phyloP scores from a whole-genome alignment of 1,140 invertebrate species.

The Agrilus planipennis region DNA sequence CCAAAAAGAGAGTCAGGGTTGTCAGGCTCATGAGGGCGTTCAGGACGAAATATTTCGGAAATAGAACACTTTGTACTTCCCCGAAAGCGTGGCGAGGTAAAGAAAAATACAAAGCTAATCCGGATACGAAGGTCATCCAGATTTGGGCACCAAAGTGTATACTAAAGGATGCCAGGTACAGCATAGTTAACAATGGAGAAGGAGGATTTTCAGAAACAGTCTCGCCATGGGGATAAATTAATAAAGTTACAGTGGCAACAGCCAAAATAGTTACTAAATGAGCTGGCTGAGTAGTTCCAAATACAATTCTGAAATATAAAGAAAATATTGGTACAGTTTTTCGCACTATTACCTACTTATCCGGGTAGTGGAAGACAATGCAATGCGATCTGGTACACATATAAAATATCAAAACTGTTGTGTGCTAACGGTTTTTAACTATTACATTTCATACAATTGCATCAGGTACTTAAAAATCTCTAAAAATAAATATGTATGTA shows the following conservation, averaged over 20 bases:
- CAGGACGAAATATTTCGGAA: slow-evolving; percentile 71
- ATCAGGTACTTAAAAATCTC: too few relatives aligned
- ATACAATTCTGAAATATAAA: slow-evolving; percentile 55
- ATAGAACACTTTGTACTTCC: slow-evolving; percentile 69
- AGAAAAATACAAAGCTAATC: slow-evolving; percentile 69
- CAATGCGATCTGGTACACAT: too few relatives aligned
- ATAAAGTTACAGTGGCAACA: slow-evolving; percentile 48
- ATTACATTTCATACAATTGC: too few relatives aligned
- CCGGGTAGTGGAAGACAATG: too few relatives aligned
- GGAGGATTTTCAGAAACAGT: slow-evolving; percentile 28
- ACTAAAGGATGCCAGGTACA: slow-evolving; percentile 61
- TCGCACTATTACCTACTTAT: too few relatives aligned
- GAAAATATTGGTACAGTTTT: too few relatives aligned
- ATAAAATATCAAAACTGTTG: too few relatives aligned
- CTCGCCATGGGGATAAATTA: slow-evolving; percentile 39
- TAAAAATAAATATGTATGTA: too few relatives aligned
- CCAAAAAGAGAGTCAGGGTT: slow-evolving; percentile 44
- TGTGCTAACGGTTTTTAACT: too few relatives aligned
- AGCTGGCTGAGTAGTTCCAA: slow-evolving; percentile 58
- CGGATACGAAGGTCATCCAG: slow-evolving; percentile 83
- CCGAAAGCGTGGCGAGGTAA: slow-evolving; percentile 72
- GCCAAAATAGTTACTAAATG: slow-evolving; percentile 55
- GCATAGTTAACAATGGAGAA: slow-evolving; percentile 39
- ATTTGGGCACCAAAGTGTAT: slow-evolving; percentile 71
- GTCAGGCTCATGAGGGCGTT: slow-evolving; percentile 61